Evolutionary conservation across 1,140 invertebrate species (phyloP).

Genomic region (Microplitis demolitor): DNA sequence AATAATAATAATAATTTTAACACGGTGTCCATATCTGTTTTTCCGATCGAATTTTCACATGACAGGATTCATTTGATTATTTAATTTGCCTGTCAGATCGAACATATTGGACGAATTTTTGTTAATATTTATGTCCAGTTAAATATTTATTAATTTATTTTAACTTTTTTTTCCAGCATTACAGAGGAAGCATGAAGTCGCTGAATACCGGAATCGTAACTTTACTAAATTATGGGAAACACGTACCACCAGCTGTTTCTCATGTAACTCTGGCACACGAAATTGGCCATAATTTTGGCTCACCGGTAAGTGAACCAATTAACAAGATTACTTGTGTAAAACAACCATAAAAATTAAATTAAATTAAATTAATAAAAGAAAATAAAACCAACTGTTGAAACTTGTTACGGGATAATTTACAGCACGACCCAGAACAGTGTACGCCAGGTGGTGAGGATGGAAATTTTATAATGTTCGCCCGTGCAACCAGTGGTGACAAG

Average conservation of each 20-base stretch:
- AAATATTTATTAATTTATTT: constrained; percentile 18
- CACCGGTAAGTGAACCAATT: constrained; percentile 72
- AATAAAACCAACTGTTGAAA: neutral
- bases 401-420: constrained; percentile 35
- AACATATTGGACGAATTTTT: neutral
- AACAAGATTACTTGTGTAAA: neutral
- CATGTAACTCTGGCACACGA: constrained; percentile 98
- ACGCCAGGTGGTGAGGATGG: constrained; percentile 91
- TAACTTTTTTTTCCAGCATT: constrained; percentile 72
- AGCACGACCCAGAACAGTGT: constrained; percentile 95
- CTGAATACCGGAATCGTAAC: constrained; percentile 99
- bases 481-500: constrained; percentile 94
- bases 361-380: neutral
- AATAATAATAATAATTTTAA: neutral
- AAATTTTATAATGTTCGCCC: constrained; percentile 98
- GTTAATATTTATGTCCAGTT: neutral
- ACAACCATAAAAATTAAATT: neutral
- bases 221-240: constrained; percentile 96
- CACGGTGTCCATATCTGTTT: neutral
- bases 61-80: neutral
- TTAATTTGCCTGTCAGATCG: neutral
- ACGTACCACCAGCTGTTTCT: constrained; percentile 97
- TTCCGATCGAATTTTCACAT: constrained; percentile 5
- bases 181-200: constrained; percentile 92
- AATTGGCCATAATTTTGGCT: constrained; percentile 99